Percentiles rank a stretch among this genome's conserved stretches.
These are phyloP conservation scores for Ascaphus truei DNA, from an alignment of 2,113 vertebrate genomes.

Conservation along the genomic window DNA sequence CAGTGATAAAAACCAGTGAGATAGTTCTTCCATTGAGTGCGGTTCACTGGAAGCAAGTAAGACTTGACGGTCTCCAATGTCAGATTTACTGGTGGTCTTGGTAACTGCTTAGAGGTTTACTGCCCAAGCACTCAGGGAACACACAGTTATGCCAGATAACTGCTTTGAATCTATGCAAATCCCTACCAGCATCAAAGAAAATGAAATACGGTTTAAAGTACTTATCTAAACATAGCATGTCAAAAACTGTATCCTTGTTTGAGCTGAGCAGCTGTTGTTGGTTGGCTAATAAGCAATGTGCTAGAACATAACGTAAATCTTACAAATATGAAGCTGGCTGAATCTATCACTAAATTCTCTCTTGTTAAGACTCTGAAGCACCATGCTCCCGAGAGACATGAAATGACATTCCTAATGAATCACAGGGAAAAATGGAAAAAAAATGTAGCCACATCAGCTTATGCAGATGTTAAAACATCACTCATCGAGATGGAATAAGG, in stretches of 20 bases:
- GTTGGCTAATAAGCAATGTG: slow-evolving; percentile 47
- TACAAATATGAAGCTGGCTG: slow-evolving; percentile 46
- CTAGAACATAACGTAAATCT: slow-evolving; percentile 46
- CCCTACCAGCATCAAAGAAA: slow-evolving; percentile 15
- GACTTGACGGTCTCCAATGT: neutral
- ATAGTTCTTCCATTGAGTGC: neutral
- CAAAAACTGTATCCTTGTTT: slow-evolving; percentile 20
- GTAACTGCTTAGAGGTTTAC: neutral
- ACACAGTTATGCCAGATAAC: slow-evolving; percentile 5
- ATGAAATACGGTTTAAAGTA: slow-evolving; percentile 11
- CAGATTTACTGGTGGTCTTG: neutral
- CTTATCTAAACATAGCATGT: slow-evolving; percentile 7
- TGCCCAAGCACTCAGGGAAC: neutral
- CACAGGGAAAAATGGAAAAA: slow-evolving; percentile 11
- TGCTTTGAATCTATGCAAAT: slow-evolving; percentile 16
- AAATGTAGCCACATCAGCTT: slow-evolving; percentile 1
- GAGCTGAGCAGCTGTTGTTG: slow-evolving; percentile 49
- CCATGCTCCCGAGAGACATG: slow-evolving; percentile 36
- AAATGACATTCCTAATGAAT: slow-evolving; percentile 44
- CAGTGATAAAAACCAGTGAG: neutral
- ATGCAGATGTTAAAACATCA: slow-evolving; percentile 4
- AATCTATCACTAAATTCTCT: slow-evolving; percentile 36
- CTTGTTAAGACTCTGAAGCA: slow-evolving; percentile 20
- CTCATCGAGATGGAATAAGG: neutral
- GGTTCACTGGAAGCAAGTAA: neutral